Evolutionary conservation across 1,140 invertebrate species (phyloP).

Genomic region (Nasonia longicornis): DNA sequence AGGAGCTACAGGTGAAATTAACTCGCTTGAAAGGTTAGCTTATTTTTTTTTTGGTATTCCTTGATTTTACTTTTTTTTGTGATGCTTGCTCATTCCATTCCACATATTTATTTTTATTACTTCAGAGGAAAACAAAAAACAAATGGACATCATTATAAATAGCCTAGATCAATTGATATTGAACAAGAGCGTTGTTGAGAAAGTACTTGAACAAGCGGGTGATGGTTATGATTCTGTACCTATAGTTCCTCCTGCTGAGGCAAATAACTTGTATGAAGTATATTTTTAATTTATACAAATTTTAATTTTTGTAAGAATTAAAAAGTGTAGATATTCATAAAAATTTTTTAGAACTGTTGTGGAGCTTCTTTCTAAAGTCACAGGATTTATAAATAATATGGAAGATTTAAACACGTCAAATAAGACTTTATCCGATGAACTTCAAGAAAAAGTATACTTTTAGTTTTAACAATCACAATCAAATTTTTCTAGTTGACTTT

Average conservation of each 20-base stretch:
- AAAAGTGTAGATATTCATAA: neutral
- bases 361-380: neutral
- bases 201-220: constrained; percentile 7
- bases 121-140: constrained; percentile 40
- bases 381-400: neutral
- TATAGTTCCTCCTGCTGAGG: neutral
- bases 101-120: constrained; percentile 7
- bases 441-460: neutral
- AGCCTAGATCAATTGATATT: constrained; percentile 25
- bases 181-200: constrained; percentile 1
- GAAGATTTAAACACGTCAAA: neutral
- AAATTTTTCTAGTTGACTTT: neutral
- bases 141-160: constrained; percentile 9
- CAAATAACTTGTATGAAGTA: constrained; percentile 35
- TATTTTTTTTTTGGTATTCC: neutral
- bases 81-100: neutral
- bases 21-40: constrained; percentile 11
- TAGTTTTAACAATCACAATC: neutral
- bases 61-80: too few species aligned
- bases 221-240: neutral
- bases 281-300: neutral
- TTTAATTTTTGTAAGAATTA: neutral
- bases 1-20: constrained; percentile 6
- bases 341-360: neutral
- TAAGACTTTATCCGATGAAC: neutral